Evolutionary conservation across 2,888 invertebrate genomes (phyloP), one percentile per base, ranked within the genome.

Genomic region (Alsophila aescularia): DNA sequence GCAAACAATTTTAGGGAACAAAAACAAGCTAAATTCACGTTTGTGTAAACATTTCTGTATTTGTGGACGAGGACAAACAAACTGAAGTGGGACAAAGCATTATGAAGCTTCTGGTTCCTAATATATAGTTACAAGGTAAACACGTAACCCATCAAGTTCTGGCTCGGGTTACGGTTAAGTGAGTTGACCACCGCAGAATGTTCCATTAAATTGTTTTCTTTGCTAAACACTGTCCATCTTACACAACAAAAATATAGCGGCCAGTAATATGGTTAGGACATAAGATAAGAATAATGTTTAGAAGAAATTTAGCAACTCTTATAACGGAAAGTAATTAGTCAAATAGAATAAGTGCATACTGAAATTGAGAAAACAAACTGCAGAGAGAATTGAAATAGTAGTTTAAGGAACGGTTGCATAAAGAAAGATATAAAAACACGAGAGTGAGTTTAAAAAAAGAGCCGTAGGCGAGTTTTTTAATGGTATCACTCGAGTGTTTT

Each of bases 161-260:
- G 70, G 83, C 81, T 81, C 75, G 49, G 77, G 84, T 90, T 89
- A 86, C 90, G 81, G 73, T 83, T 90, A 88, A 90, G 90, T 90
- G 90, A 89, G 80, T 83, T 80, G 85, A 81, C 89, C 88, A 88
- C 86, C 83, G 79, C 80, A 70, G 48, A 73, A 81, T 84, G 80
- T 83, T 84, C 83, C 85, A 89, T 89, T 85, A 88, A 86, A 89
- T 82, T 83, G 84, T 87, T 88, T 85, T 87, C 88, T 83, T 88
- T 84, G 85, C 85, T 76, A 77, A 83, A 81, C 73, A 47, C 61
- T 66, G 52, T 60, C 64, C 63, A 57, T 69, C 69, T 72, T 71
- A 64, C 70, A 68, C 64, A 67, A 74, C 62, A 40, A 15, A 73
- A 70, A 72, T 73, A 75, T 73, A 75, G 69, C 66, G 64, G 62